Evolutionary conservation across 2,797 vertebrate species (phyloP).

Genomic region (Momotus momota): DNA sequence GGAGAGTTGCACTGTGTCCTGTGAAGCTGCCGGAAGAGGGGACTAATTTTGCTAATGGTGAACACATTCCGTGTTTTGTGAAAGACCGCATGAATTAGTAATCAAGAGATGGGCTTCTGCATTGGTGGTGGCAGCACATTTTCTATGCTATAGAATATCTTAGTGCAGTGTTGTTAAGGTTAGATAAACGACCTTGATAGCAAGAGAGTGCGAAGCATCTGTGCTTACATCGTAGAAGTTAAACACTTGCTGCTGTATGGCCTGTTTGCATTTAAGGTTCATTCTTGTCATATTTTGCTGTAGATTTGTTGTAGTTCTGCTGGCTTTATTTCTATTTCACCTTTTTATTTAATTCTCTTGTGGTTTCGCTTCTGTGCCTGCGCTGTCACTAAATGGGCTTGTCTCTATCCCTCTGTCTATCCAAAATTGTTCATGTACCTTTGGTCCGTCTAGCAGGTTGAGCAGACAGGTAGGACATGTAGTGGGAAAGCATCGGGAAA

Average conservation of each 20-base stretch:
- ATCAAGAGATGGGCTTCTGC: background rate
- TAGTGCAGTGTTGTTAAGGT: background rate
- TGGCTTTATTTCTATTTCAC: background rate
- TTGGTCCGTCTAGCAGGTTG: background rate
- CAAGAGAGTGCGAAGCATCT: background rate
- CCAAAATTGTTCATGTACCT: background rate
- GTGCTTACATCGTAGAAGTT: background rate
- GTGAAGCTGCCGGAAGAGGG: rapidly evolving
- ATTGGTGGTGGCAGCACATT: background rate
- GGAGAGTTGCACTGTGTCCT: background rate
- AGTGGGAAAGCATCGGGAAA: background rate
- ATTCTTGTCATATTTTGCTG: background rate
- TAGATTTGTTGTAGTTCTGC: background rate
- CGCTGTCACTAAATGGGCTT: background rate
- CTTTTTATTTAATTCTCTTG: background rate
- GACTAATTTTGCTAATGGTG: background rate
- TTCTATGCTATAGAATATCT: background rate
- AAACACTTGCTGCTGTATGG: background rate
- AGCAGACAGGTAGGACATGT: background rate
- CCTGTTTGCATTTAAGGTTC: background rate
- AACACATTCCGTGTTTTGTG: background rate
- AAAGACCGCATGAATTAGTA: background rate
- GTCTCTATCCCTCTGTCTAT: background rate
- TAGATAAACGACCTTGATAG: background rate
- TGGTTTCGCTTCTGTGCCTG: background rate